Evolutionary conservation across 1,140 invertebrate genomes (phyloP).

Genomic region (Plodia interpunctella): DNA sequence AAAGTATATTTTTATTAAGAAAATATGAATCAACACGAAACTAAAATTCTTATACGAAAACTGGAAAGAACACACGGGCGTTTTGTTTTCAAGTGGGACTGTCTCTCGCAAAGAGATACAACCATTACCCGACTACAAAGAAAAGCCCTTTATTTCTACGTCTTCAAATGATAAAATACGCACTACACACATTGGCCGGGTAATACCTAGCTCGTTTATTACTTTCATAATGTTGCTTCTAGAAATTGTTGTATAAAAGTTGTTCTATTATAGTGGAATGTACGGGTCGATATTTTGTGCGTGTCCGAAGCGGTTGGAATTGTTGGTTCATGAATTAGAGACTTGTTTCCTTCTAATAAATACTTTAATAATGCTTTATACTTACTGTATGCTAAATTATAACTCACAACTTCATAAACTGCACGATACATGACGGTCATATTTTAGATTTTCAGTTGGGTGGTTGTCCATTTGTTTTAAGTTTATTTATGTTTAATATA

Average conservation of each 20-base stretch:
- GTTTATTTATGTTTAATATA: too few species aligned
- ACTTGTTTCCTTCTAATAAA: too few species aligned
- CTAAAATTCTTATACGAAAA: not conserved
- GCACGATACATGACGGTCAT: too few species aligned
- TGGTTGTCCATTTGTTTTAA: too few species aligned
- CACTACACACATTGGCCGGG: conserved; percentile 21
- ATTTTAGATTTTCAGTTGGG: too few species aligned
- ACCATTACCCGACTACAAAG: conserved; percentile 16
- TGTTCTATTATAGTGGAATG: conserved; percentile 20
- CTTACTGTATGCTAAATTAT: too few species aligned
- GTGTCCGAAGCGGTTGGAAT: not conserved
- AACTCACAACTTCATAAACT: not conserved
- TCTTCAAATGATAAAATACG: conserved; percentile 19
- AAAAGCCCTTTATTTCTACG: conserved; percentile 20
- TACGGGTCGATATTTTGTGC: conserved; percentile 8
- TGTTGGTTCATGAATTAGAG: not conserved
- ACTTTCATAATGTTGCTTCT: conserved; percentile 34
- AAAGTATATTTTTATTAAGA: too few species aligned
- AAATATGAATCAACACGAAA: not conserved
- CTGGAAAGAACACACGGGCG: not conserved
- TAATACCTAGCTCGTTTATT: conserved; percentile 29
- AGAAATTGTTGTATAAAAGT: conserved; percentile 26
- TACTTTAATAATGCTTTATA: too few species aligned
- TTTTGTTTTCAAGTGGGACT: conserved; percentile 15
- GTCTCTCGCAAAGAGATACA: conserved; percentile 12